Base-by-base conservation (phyloP, 2,888 invertebrate genomes). In the Callimorpha dominula region DNA sequence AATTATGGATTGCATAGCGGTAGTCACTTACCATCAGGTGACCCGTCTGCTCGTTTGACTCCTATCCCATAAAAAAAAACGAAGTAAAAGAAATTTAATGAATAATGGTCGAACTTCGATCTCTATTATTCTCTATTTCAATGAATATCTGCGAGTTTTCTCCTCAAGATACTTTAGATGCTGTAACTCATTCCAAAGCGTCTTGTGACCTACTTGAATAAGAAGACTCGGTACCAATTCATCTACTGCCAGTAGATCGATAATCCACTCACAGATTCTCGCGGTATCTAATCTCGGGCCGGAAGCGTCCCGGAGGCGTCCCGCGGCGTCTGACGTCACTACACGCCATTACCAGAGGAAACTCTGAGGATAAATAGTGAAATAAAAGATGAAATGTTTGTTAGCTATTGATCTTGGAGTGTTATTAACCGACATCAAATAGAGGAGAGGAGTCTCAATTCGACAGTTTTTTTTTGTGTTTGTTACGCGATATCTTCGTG, bases 241-340 rank as follows among this genome's bases (percentile, higher is more conserved):
- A 40, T 50, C 40, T 31, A 3, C 17, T 20, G 5, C 8, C 40
- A 5, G 40, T 17, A 50, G 50, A 65, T 65, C 65, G 3, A 65
- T 65, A 65, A 49, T 14, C 15, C 49, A 31, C 5, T 50, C 31
- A 15, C 49, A 50, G 65, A 49, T 17, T 40, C 50, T 40, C 31
- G 15, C 65, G 50, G 40, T 49, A 50, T 65, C 65, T 65, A 15
- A 65, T 65, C 65, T 40, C 65, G 11, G 65, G 65, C 50, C 65
- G 65, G 65, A 65, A 50, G 65, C 49, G 49, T 50, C 1, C 6
- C 31, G 3, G 40, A 40, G 65, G 31, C 40, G 15, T 65, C 65
- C 65, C 65, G 65, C 65, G 15, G 65, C 50, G 65, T 40, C n/a
- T 15, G 60, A 60, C 31, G 65, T 40, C 49, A 65, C 64, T 15